Evolutionary conservation across 2,888 invertebrate genomes (phyloP).

Genomic region (Campaea margaritaria): DNA sequence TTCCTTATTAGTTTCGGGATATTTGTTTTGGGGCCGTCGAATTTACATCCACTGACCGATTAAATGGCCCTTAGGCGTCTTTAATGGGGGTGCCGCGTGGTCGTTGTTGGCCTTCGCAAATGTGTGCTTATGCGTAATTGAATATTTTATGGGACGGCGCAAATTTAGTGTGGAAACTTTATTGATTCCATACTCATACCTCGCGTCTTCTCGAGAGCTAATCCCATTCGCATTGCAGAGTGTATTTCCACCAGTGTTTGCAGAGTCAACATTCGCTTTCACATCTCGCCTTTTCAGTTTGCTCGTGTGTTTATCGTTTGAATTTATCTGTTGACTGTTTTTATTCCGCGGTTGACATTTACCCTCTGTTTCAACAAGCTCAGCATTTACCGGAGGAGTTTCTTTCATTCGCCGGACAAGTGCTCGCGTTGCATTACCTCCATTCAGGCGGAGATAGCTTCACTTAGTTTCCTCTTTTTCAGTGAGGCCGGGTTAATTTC

Average conservation of each 20-base stretch:
- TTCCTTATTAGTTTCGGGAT: constrained; percentile 86
- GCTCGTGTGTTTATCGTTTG: constrained; percentile 81
- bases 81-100: constrained; percentile 85
- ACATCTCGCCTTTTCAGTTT: constrained; percentile 74
- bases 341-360: constrained; percentile 83
- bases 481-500: constrained; percentile 81
- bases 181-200: constrained; percentile 68
- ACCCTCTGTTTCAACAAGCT: constrained; percentile 82
- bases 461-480: constrained; percentile 84
- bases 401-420: constrained; percentile 81
- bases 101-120: constrained; percentile 84
- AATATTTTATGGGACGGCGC: constrained; percentile 81
- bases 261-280: constrained; percentile 69
- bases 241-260: constrained; percentile 50
- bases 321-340: constrained; percentile 86
- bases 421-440: constrained; percentile 80
- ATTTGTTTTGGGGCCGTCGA: constrained; percentile 84
- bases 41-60: constrained; percentile 86
- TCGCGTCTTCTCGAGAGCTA: constrained; percentile 44
- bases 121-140: constrained; percentile 85
- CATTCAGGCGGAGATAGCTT: constrained; percentile 83
- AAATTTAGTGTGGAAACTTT: constrained; percentile 76
- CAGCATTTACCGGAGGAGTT: constrained; percentile 73
- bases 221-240: constrained; percentile 48
- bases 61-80: constrained; percentile 86